Base-by-base conservation (phyloP, 2,113 vertebrate species). In the Tetrax tetrax region DNA sequence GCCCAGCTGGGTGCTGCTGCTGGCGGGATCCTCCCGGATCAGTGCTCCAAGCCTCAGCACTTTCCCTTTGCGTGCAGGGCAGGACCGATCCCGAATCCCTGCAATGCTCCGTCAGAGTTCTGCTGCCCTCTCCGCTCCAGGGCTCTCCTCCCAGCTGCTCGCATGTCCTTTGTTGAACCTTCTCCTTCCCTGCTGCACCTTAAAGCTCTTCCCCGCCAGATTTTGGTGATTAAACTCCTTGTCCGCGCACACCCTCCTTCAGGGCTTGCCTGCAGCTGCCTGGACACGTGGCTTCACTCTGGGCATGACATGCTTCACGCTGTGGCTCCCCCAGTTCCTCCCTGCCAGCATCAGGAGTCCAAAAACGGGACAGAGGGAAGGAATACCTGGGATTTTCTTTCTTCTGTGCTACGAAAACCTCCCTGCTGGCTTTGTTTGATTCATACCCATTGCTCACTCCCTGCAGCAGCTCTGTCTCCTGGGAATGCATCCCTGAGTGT, bases 161-260 rank as follows among this genome's bases (percentile, higher is more conserved):
- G 43, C 24, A 31, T 24, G 7, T 57, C 14, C 56, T 54, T 16
- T 10, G 47, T 11, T 17, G 71, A 53, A 47, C 21, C 29, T 54
- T 22, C 57, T 5, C 57, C 35, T 61, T 71, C 33, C 66, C 48
- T 20, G 71, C 66, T 59, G 71, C 29, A 33, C 45, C 47, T 70
- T 12, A 6, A 22, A 23, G 37, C 38, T 70, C 25, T n/a, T 72
- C 37, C 41, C 79, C 51, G 57, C 17, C 25, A 5, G 7, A 10
- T 53, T 83, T 28, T 47, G 48, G 25, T 7, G 63, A 28, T 33
- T 18, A 10, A 50, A 3, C 24, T 4, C 54, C 68, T 20, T 16
- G 12, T 4, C 57, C 0, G 0, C 1, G 64, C 64, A 27, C n/a
- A 12, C 21, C 47, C 79, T 89, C 43, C 1, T 1, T 16, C 18